These are phyloP conservation scores for Silvanus unidentatus DNA, from an alignment of 2,888 invertebrate species.

Conservation along the genomic window DNA sequence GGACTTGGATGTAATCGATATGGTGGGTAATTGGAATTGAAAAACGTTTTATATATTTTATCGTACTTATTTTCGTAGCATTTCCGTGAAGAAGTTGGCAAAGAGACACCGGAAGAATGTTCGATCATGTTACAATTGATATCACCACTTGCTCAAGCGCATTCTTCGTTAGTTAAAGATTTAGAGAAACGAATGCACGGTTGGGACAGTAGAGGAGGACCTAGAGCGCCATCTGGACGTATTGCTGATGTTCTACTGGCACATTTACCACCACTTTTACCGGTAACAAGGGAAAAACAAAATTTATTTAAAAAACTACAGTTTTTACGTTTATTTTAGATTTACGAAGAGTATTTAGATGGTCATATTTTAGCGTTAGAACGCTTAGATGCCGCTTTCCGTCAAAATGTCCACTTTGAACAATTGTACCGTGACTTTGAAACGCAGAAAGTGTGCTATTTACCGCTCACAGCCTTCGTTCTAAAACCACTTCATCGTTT, in stretches of 20 bases:
- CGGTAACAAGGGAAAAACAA: conserved; percentile 42
- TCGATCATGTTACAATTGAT: conserved; percentile 55
- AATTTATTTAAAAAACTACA: too few species aligned
- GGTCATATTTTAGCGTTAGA: conserved; percentile 72
- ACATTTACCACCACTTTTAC: conserved; percentile 58
- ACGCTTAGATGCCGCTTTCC: conserved; percentile 72
- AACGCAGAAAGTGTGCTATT: conserved; percentile 76
- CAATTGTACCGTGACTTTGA: conserved; percentile 72
- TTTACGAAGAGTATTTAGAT: conserved; percentile 68
- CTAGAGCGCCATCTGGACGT: conserved; percentile 50
- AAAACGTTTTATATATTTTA: background rate
- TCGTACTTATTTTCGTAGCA: conserved; percentile 48
- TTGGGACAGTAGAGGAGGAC: conserved; percentile 62
- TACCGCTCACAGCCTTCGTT: conserved; percentile 77
- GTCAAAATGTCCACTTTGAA: conserved; percentile 62
- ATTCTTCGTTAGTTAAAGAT: conserved; percentile 72
- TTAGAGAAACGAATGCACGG: conserved; percentile 67
- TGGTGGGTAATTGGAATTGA: conserved; percentile 53
- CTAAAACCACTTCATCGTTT: conserved; percentile 79
- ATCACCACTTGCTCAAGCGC: conserved; percentile 75
- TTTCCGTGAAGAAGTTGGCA: conserved; percentile 61
- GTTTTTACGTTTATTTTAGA: conserved; percentile 43
- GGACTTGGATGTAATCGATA: conserved; percentile 85
- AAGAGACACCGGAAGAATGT: conserved; percentile 56
- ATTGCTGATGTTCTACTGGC: conserved; percentile 72